Base-by-base conservation (phyloP, 2,888 invertebrate species). In the Sphinx pinastri region DNA sequence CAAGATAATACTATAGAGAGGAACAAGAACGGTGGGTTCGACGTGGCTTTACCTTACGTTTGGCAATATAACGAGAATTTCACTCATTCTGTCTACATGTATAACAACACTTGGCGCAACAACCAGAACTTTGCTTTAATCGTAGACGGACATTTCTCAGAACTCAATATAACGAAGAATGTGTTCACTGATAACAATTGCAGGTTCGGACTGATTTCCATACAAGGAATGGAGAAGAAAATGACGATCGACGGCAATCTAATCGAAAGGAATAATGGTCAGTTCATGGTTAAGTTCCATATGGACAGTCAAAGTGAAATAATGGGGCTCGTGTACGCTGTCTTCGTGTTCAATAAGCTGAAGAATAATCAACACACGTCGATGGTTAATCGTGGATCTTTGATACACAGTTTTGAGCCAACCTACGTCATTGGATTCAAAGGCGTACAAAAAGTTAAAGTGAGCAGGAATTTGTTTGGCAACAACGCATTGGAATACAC, bases 171-270 rank as follows among this genome's bases (percentile, higher is more conserved):
- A 51, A 97, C 97, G 0, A 96, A 96, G 70, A 99, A 98, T 86
- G 92, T 95, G 8, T 99, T 99, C 83, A 95, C 96, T 1, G 96
- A 97, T 71, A 99, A 99, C 84, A 92, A 93, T 52, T 99, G 99
- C 80, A 96, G 96, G 78, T 94, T 93, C 14, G 98, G 99, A 0
- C 88, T 99, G 49, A 94, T 99, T 14, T 95, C 97, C 0, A 94
- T 99, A 45, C 95, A 96, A 72, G 99, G 99, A 11, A 99, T 99
- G 99, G 99, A 99, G 88, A 99, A 99, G 90, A 97, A 97, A 80
- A 95, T 99, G 90, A 95, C 96, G 71, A 96, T 99, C 71, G 96
- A 96, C 79, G 95, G 96, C 59, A 99, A 99, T 87, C 92, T 94
- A 68, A 97, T 99, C 72, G 95, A 96, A 76, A 94, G 95, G 70